Evolutionary conservation across 2,888 invertebrate species (phyloP), one percentile per base, ranked within the genome.

Genomic region (Leptarthrus brevirostris): DNA sequence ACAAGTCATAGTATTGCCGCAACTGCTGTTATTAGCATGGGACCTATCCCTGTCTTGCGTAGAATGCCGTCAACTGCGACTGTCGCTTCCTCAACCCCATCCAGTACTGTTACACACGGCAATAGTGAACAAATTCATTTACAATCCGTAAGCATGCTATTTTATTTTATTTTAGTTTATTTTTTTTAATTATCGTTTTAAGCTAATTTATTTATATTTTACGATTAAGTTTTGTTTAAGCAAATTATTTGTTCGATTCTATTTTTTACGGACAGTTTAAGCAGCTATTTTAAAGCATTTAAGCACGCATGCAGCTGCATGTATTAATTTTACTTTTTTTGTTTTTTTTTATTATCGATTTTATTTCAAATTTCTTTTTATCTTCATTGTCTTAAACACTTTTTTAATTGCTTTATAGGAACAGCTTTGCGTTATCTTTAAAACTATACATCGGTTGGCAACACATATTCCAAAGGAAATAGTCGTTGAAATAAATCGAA

Each of bases 31-130:
- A 58, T 72, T 73, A 70, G 69, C 77, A 56, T 77, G 40, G 85
- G 82, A 82, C 82, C 85, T 83, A 82, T 85, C 84, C 74, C 77
- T 54, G 72, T 75, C 20, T 82, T 87, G 86, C 86, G 87, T 85
- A 80, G 85, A 85, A 79, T 81, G 79, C 82, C 82, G 84, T 86
- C 80, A 86, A 86, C 78, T 82, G 85, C 77, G 85, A 80, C 86
- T 84, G 81, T 85, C 85, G 83, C 86, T 86, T 80, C 86, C 86
- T 80, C 86, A 86, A 77, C 86, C 87, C 83, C 86, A 86, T 86
- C 87, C 86, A 78, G 83, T 49, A 16, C 69, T 16, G 22, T 49
- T n/a, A 66, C 49, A 26, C 86, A 81, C 83, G 86, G 86, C 86
- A 86, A 86, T 87, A 87, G 87, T 87, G 75, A 85, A 79, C 85